phyloP scores from a whole-genome alignment of 2,797 vertebrate genomes.

The Clarias pachynema region DNA sequence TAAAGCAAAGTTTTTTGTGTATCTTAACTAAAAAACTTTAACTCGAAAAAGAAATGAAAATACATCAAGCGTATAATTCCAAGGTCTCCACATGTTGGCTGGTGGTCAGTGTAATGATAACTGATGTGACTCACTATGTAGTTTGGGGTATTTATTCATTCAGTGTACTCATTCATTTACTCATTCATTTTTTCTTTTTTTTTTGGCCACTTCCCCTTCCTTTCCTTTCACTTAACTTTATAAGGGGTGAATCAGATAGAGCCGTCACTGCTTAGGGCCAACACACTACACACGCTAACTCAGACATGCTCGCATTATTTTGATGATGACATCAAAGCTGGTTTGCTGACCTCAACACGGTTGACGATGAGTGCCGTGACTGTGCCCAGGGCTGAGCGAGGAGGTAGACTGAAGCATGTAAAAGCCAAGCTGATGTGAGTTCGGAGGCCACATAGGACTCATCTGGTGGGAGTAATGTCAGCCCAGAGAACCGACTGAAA shows the following conservation, averaged over 20 bases:
- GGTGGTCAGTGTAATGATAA: slow-evolving; percentile 22
- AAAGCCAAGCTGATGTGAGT: background rate
- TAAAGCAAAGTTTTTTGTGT: background rate
- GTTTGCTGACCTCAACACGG: slow-evolving; percentile 47
- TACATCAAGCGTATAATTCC: slow-evolving; percentile 12
- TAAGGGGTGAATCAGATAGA: slow-evolving; percentile 49
- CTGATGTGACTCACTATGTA: slow-evolving; percentile 17
- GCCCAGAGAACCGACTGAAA: background rate
- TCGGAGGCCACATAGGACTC: slow-evolving; percentile 24
- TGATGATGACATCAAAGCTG: slow-evolving; percentile 52
- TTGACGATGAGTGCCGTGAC: slow-evolving; percentile 17
- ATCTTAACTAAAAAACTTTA: background rate
- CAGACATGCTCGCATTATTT: slow-evolving; percentile 10
- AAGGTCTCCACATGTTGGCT: slow-evolving; percentile 7
- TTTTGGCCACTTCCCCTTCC: background rate
- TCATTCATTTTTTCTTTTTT: background rate
- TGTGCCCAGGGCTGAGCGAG: slow-evolving; percentile 20
- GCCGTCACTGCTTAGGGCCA: slow-evolving; percentile 19
- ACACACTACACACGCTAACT: slow-evolving; percentile 14
- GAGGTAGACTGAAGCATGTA: slow-evolving; percentile 5
- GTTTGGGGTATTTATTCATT: slow-evolving; percentile 19
- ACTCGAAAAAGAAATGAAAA: background rate
- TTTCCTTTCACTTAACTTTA: slow-evolving; percentile 1
- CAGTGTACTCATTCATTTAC: slow-evolving; percentile 5
- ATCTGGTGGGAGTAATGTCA: slow-evolving; percentile 25